These are phyloP conservation scores for Trichonephila clavata DNA, from an alignment of 1,140 invertebrate species.

Conservation along the genomic window DNA sequence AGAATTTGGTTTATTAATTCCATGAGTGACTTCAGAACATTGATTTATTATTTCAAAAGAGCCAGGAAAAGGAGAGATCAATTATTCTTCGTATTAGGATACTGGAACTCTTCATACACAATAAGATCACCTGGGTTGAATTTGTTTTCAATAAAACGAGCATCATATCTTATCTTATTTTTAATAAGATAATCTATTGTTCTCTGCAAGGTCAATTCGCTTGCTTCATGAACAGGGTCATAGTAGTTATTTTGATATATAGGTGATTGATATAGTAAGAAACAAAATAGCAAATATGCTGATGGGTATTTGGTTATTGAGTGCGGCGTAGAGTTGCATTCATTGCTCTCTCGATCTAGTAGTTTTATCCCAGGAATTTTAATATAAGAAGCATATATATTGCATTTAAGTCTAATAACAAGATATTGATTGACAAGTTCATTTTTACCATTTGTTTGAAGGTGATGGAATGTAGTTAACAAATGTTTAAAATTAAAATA, in stretches of 20 bases:
- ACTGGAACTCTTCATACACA: not conserved
- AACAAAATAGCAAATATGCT: too few relatives aligned
- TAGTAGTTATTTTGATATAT: too few relatives aligned
- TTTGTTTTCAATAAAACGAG: not conserved
- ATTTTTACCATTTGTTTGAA: not conserved
- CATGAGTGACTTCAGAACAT: too few relatives aligned
- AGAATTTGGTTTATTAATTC: too few relatives aligned
- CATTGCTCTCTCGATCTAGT: not conserved
- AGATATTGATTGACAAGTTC: not conserved
- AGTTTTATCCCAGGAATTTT: not conserved
- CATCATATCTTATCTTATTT: not conserved
- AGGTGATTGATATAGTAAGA: too few relatives aligned
- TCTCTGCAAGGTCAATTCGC: not conserved
- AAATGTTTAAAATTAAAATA: not conserved
- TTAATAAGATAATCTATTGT: not conserved
- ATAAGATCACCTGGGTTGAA: not conserved
- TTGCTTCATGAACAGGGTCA: too few relatives aligned
- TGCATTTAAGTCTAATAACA: not conserved
- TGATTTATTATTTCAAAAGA: too few relatives aligned
- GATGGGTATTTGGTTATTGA: too few relatives aligned
- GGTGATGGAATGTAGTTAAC: not conserved
- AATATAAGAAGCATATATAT: not conserved
- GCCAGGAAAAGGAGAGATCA: too few relatives aligned
- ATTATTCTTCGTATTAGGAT: too few relatives aligned
- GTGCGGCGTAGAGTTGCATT: too few relatives aligned